Conservation (phyloP, 2,113 vertebrate species). For the Boleophthalmus pectinirostris region DNA sequence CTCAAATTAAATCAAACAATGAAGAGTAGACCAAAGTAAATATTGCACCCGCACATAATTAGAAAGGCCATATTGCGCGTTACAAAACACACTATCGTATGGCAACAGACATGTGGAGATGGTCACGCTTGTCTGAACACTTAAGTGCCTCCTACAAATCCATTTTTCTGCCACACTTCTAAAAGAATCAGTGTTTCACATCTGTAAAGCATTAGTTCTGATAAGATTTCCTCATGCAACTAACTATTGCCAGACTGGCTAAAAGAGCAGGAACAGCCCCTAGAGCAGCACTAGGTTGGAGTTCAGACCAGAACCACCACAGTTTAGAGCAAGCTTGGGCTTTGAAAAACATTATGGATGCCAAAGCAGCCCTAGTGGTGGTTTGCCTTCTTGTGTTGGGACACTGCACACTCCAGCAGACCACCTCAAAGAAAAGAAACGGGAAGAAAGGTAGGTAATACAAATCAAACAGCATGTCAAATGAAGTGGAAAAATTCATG, state of each 20-base stretch:
- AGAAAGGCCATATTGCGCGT: neutral
- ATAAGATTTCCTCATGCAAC: conserved; percentile 48
- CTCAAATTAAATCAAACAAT: conserved; percentile 12
- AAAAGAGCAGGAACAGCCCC: conserved; percentile 28
- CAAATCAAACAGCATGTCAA: neutral
- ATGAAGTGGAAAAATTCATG: neutral
- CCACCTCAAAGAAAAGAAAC: conserved; percentile 52
- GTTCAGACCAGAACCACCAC: conserved; percentile 20
- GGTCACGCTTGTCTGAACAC: conserved; percentile 26
- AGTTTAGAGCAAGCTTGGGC: conserved; percentile 2
- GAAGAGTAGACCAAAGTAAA: neutral
- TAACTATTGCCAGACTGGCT: conserved; percentile 1
- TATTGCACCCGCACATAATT: neutral
- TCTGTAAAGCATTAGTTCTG: conserved; percentile 68
- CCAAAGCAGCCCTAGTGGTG: conserved; percentile 67
- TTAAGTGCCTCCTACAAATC: conserved; percentile 9
- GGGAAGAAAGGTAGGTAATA: conserved; percentile 86
- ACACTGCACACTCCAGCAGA: conserved; percentile 69
- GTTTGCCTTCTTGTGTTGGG: conserved; percentile 78
- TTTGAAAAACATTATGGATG: conserved; percentile 71
- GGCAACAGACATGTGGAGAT: conserved; percentile 24
- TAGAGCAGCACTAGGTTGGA: conserved; percentile 21
- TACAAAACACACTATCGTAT: neutral
- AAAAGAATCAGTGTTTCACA: conserved; percentile 51
- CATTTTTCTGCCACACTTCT: conserved; percentile 4